Percentiles rank a stretch among this genome's conserved stretches.
phyloP scores from a whole-genome alignment of 2,888 invertebrate species.

The Thecocarcelia acutangulata region DNA sequence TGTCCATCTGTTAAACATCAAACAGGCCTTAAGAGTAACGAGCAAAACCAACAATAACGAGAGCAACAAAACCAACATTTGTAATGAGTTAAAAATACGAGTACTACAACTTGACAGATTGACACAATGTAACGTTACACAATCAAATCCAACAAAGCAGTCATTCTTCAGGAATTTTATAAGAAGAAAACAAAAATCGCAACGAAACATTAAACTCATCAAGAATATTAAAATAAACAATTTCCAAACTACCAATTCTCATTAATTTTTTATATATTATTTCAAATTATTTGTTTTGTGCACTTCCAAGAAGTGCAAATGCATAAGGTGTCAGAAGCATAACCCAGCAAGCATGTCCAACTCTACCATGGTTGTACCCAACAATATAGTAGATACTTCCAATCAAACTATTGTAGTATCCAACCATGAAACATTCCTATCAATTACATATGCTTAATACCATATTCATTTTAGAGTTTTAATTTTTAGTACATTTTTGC shows the following conservation, averaged over 20 bases:
- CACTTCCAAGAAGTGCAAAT: background rate
- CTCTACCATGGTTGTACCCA: too few species aligned
- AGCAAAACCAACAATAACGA: constrained; percentile 17
- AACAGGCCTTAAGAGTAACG: constrained; percentile 37
- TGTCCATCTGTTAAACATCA: constrained; percentile 34
- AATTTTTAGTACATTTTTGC: too few species aligned
- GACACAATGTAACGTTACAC: constrained; percentile 63
- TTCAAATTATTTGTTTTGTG: constrained; percentile 37
- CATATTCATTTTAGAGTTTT: too few species aligned
- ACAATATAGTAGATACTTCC: too few species aligned
- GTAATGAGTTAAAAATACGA: constrained; percentile 58
- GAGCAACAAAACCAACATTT: constrained; percentile 17
- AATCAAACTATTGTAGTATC: too few species aligned
- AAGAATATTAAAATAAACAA: constrained; percentile 35
- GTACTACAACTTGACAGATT: constrained; percentile 69
- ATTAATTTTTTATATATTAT: background rate
- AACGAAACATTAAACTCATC: background rate
- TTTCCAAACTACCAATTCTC: background rate
- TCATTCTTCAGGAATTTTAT: constrained; percentile 7
- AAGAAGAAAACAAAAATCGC: constrained; percentile 2
- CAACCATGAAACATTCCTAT: too few species aligned
- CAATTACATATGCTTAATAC: too few species aligned
- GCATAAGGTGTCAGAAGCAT: background rate
- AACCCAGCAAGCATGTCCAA: constrained; percentile 22
- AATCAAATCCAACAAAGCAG: constrained; percentile 16